Base-by-base conservation (phyloP, 2,888 invertebrate genomes). In the Iphiclides podalirius region DNA sequence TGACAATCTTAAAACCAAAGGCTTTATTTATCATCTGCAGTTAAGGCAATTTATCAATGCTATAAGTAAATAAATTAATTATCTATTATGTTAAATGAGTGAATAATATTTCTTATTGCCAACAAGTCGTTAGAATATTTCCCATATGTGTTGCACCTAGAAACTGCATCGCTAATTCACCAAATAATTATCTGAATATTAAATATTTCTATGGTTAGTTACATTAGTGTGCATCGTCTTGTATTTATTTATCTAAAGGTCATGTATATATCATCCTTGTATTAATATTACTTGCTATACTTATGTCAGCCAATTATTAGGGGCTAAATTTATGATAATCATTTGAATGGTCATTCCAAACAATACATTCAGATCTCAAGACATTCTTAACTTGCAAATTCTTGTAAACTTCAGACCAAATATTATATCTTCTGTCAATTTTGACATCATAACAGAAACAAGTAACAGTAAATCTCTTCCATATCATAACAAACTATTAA, bases 401-500 rank as follows among this genome's bases (percentile, higher is more conserved):
- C 36, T 49, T 51, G 51, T 54, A 57, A 58, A 60, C 58, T 61
- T 59, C 52, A 54, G 54, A 55, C 60, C 58, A 59, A 61, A 57
- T 53, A 55, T 59, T 31, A n/a, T 31, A 61, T 61, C 66, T 64
- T 64, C 57, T 64, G 64, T 64, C 67, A 72, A 76, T 69, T 69
- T 71, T 58, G 68, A 67, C 61, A 67, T 65, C 62, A 66, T 61
- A 70, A 81, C 58, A 81, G 75, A 76, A 82, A 84, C 78, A 78
- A 79, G 68, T 78, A 84, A 85, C 85, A 84, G 70, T 85, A 80
- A 78, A 85, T 67, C 69, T 82, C 79, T 79, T 75, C 71, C 73
- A 80, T 76, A 80, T 79, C 78, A 31, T 84, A 87, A 87, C 84
- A 85, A 83, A 66, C 81, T 85, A 87, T 74, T 87, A 87, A 87